A percentile compares a stretch with the other conserved stretches of the same genome.
phyloP scores from a whole-genome alignment of 2,888 invertebrate species.

The Argyra leucocephala region DNA sequence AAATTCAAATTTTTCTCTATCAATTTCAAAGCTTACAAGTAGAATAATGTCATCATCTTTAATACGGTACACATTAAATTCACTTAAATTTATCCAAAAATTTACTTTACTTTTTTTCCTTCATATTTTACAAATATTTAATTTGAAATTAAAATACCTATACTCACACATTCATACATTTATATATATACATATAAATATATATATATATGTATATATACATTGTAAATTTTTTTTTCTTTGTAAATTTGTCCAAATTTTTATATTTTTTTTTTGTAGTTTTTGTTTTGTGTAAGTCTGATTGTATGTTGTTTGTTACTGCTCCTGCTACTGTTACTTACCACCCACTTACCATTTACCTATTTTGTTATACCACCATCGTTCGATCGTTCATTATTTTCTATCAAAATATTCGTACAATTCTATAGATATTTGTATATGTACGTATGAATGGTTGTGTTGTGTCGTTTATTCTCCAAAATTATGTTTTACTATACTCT shows the following conservation, averaged over 20 bases:
- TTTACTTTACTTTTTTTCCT: neutral
- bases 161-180: neutral
- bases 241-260: slow-evolving; percentile 1
- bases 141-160: slow-evolving; percentile 6
- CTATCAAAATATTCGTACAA: too few species aligned
- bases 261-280: neutral
- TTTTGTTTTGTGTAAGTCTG: neutral
- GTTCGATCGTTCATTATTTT: too few species aligned
- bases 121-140: slow-evolving; percentile 1
- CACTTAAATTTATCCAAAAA: neutral
- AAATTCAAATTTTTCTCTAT: too few species aligned
- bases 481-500: too few species aligned
- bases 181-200: neutral
- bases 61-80: neutral
- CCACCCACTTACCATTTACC: too few species aligned
- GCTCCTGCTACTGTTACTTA: neutral
- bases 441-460: too few species aligned
- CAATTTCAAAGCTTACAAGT: too few species aligned
- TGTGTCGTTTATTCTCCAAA: too few species aligned
- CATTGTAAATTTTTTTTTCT: neutral
- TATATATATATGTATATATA: too few species aligned
- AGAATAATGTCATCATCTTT: neutral
- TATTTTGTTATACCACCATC: too few species aligned
- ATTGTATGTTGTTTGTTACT: neutral
- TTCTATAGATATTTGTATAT: too few species aligned